Evolutionary conservation across 2,888 invertebrate genomes (phyloP).

Genomic region (Eustalomyia histrio): DNA sequence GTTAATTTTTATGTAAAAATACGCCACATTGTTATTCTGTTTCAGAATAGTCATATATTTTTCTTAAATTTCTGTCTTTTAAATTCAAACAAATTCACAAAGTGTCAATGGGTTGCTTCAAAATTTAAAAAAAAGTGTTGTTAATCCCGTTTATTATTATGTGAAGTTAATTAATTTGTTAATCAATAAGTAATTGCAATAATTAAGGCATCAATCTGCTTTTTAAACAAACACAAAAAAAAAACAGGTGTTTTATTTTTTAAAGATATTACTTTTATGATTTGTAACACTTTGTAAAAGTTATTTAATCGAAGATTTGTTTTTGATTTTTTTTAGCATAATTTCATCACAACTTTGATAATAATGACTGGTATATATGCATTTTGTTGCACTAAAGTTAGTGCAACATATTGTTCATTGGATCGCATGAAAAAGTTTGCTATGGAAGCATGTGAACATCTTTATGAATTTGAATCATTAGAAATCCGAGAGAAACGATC

Average conservation of each 20-base stretch:
- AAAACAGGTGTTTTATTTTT: background rate
- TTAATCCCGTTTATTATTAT: too few species aligned
- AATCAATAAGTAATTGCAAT: background rate
- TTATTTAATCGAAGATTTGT: background rate
- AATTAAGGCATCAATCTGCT: background rate
- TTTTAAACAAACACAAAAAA: background rate
- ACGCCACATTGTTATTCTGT: too few species aligned
- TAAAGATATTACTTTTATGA: background rate
- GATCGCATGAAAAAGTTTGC: slow-evolving; percentile 76
- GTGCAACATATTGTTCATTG: slow-evolving; percentile 72
- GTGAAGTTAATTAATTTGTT: background rate
- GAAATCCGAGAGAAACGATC: slow-evolving; percentile 74
- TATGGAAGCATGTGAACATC: slow-evolving; percentile 76
- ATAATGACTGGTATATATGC: slow-evolving; percentile 29
- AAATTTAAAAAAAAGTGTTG: too few species aligned
- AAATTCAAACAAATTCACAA: background rate
- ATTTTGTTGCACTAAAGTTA: slow-evolving; percentile 26
- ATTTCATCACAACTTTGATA: background rate
- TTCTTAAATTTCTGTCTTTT: too few species aligned
- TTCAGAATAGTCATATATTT: too few species aligned
- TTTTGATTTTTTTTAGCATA: slow-evolving; percentile 38
- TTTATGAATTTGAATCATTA: slow-evolving; percentile 70
- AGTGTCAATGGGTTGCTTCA: too few species aligned
- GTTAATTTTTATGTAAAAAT: too few species aligned
- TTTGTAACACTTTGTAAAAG: background rate